Conservation (phyloP, 2,888 invertebrate genomes). For the Lissocephala sabroskyi region DNA sequence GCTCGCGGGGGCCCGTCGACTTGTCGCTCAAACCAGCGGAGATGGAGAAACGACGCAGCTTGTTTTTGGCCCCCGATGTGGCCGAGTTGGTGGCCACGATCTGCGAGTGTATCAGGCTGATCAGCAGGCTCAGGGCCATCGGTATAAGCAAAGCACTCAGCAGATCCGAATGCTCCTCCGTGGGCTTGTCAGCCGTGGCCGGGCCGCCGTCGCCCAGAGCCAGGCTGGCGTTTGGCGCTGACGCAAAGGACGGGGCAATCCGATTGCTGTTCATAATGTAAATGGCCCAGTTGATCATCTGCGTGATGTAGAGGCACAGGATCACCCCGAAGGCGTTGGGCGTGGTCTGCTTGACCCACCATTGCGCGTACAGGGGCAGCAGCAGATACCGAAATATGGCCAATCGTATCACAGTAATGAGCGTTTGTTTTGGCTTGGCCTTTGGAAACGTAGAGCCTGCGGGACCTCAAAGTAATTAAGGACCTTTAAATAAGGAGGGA, state of each 20-base stretch:
- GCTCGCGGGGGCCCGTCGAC: conserved; percentile 43
- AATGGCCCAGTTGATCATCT: conserved; percentile 74
- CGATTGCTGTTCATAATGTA: conserved; percentile 70
- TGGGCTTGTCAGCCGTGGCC: conserved; percentile 12
- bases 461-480: not conserved
- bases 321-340: conserved; percentile 82
- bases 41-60: conserved; percentile 65
- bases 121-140: conserved; percentile 80
- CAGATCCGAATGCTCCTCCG: conserved; percentile 75
- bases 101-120: conserved; percentile 86
- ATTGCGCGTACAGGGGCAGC: conserved; percentile 87
- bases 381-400: conserved; percentile 87
- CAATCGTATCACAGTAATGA: conserved; percentile 87
- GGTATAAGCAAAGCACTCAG: conserved; percentile 83
- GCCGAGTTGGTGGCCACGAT: conserved; percentile 80
- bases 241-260: conserved; percentile 13
- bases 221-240: conserved; percentile 2
- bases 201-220: too few species aligned
- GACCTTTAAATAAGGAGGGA: not conserved
- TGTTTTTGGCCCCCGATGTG: conserved; percentile 48
- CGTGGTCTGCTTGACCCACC: conserved; percentile 95
- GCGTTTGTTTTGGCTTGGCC: conserved; percentile 93
- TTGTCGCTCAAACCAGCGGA: conserved; percentile 36
- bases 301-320: conserved; percentile 83
- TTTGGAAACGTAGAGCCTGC: conserved; percentile 95